These are phyloP conservation scores for Folsomia candida DNA, from an alignment of 2,888 invertebrate species.

Conservation along the genomic window DNA sequence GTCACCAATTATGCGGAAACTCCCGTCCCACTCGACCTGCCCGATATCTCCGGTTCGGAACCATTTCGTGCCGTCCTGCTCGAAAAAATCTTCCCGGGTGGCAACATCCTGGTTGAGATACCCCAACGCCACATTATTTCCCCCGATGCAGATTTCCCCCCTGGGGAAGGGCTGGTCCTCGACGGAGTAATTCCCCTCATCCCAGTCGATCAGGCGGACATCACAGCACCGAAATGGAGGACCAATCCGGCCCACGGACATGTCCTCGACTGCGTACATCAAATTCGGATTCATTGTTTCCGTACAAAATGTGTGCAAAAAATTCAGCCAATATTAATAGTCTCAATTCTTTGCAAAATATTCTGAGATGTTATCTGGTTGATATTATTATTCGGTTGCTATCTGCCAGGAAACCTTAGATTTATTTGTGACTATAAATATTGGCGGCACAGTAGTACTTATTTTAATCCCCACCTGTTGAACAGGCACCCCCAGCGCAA, in stretches of 20 bases:
- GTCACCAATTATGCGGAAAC: constrained; percentile 96
- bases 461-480: constrained; percentile 53
- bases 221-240: constrained; percentile 81
- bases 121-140: constrained; percentile 86
- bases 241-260: constrained; percentile 72
- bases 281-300: no score
- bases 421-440: no score
- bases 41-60: constrained; percentile 96
- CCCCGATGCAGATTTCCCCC: constrained; percentile 78
- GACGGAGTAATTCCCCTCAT: constrained; percentile 85
- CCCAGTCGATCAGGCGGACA: constrained; percentile 85
- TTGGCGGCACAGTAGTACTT: no score
- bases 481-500: constrained; percentile 91
- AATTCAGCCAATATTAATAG: no score
- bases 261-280: neutral
- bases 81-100: constrained; percentile 84
- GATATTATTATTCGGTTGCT: no score
- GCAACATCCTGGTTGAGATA: constrained; percentile 89
- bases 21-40: constrained; percentile 88
- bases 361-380: no score
- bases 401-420: no score
- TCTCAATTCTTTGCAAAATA: no score
- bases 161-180: constrained; percentile 82
- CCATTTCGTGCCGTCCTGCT: constrained; percentile 78
- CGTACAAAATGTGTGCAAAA: no score